Conservation (phyloP, 2,888 invertebrate species). For the Steinernema hermaphroditum region DNA sequence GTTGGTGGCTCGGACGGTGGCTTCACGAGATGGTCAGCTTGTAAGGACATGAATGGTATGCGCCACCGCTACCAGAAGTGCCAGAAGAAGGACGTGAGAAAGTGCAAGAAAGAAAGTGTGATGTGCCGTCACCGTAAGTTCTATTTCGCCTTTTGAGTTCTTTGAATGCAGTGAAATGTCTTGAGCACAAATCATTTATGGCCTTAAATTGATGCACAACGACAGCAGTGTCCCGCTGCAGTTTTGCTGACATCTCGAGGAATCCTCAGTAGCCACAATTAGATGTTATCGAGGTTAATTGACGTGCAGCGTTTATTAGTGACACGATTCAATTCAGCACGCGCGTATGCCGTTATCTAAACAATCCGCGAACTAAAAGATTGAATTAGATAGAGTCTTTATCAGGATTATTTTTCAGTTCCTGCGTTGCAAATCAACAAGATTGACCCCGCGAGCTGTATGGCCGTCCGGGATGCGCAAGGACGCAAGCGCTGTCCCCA, state of each 20-base stretch:
- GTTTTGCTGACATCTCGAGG: neutral
- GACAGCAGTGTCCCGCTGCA: too few species aligned
- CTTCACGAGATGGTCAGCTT: conserved; percentile 42
- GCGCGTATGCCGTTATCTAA: neutral
- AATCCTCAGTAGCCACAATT: conserved; percentile 16
- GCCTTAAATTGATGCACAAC: too few species aligned
- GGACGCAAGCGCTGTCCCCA: conserved; percentile 48
- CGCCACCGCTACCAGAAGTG: conserved; percentile 50
- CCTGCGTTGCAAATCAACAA: conserved; percentile 43
- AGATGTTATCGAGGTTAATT: conserved; percentile 10
- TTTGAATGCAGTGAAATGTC: too few species aligned
- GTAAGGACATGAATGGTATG: conserved; percentile 37
- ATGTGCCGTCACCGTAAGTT: conserved; percentile 46
- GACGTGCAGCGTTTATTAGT: neutral
- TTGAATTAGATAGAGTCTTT: too few species aligned
- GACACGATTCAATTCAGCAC: neutral
- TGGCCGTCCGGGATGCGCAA: conserved; percentile 45
- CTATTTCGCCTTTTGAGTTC: neutral
- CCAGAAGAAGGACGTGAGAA: conserved; percentile 48
- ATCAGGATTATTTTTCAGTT: conserved; percentile 35
- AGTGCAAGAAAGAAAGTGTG: conserved; percentile 51
- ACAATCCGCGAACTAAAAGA: too few species aligned
- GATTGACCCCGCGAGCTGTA: conserved; percentile 32
- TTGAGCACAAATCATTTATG: too few species aligned
- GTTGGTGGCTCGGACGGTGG: neutral